Percentiles rank a stretch among this genome's conserved stretches.
Conservation (phyloP, 2,113 vertebrate genomes). For the Falco punctatus region DNA sequence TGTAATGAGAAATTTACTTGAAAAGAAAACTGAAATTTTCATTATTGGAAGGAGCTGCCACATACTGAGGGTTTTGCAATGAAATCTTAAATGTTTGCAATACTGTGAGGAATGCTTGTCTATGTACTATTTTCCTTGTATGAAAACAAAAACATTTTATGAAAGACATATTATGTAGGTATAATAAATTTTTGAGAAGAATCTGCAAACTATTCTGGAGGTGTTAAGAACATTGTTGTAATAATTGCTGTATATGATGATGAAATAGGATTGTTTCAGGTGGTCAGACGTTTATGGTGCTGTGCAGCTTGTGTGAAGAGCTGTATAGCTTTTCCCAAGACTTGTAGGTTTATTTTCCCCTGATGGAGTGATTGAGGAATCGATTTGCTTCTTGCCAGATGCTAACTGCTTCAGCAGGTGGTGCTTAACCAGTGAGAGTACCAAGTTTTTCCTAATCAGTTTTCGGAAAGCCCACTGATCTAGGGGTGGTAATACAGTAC, state of each 20-base stretch:
- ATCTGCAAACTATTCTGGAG: neutral
- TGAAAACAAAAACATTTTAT: neutral
- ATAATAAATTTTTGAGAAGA: neutral
- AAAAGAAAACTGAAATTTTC: constrained; percentile 11
- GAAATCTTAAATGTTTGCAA: neutral
- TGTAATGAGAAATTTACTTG: neutral
- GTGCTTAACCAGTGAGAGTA: neutral
- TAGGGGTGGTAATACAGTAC: neutral
- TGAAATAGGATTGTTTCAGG: neutral
- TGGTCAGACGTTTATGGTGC: neutral
- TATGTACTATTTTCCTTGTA: neutral
- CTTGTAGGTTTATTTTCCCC: neutral
- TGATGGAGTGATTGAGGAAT: neutral
- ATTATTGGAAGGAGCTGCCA: neutral
- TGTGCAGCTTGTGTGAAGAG: neutral
- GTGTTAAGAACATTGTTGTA: neutral
- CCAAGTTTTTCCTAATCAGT: neutral
- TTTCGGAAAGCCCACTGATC: neutral
- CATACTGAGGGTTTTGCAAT: neutral
- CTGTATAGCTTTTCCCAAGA: neutral
- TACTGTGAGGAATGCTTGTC: neutral
- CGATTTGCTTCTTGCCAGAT: neutral
- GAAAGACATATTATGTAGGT: neutral
- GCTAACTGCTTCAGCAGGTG: neutral
- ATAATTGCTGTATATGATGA: fast-evolving